phyloP scores from a whole-genome alignment of 2,113 vertebrate species.

The Toxotes chatareus region DNA sequence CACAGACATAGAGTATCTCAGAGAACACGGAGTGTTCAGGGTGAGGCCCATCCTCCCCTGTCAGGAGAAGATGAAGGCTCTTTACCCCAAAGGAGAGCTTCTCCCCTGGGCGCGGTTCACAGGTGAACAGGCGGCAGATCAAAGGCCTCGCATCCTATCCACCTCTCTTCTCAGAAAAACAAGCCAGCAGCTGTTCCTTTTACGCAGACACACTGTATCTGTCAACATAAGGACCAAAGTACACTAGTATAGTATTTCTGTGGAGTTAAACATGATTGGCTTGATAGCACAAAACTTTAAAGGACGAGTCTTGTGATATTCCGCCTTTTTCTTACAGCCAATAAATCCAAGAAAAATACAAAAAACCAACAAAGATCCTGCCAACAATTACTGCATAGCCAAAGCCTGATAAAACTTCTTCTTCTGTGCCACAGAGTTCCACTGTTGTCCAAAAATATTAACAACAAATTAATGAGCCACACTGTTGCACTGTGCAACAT shows the following conservation, averaged over 20 bases:
- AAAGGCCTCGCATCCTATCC: slow-evolving; percentile 53
- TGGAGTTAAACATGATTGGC: background rate
- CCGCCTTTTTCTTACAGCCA: no score
- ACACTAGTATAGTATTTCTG: background rate
- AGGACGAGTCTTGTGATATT: no score
- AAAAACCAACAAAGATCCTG: no score
- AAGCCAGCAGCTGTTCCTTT: slow-evolving; percentile 53
- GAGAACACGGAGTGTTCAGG: slow-evolving; percentile 17
- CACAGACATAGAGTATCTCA: slow-evolving; percentile 17
- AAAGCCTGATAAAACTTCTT: no score
- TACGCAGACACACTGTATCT: background rate
- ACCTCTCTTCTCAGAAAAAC: slow-evolving; percentile 47
- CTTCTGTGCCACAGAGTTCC: no score
- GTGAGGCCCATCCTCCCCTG: slow-evolving; percentile 34
- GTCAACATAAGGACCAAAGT: background rate
- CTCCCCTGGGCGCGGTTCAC: slow-evolving; percentile 62
- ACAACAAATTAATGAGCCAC: no score
- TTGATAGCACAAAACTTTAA: no score
- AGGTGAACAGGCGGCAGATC: slow-evolving; percentile 68
- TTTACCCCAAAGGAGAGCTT: slow-evolving; percentile 43
- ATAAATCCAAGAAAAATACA: no score
- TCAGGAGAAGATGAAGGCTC: slow-evolving; percentile 66
- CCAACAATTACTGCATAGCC: background rate
- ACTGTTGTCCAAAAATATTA: no score
- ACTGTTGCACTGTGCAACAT: no score